Evolutionary conservation across 2,113 vertebrate genomes (phyloP).

Genomic region (Arvicanthis niloticus): DNA sequence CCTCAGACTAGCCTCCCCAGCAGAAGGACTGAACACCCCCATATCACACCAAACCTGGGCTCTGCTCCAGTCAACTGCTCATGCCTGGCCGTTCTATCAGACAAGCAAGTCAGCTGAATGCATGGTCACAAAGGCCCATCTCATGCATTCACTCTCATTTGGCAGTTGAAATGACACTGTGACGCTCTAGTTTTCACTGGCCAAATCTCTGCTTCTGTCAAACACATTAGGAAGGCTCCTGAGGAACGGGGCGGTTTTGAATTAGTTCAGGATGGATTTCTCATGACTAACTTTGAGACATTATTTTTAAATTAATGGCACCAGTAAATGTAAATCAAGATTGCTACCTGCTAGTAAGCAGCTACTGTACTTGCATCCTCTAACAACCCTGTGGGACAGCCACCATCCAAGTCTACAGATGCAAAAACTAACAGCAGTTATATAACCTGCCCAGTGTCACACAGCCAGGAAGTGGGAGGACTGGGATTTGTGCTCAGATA

Average conservation of each 20-base stretch:
- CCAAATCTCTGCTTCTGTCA: slow-evolving; percentile 19
- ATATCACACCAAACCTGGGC: slow-evolving; percentile 36
- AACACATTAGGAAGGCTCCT: background rate
- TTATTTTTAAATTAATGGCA: slow-evolving; percentile 20
- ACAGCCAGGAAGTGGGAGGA: background rate
- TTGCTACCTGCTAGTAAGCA: background rate
- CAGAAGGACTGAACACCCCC: background rate
- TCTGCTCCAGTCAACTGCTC: slow-evolving; percentile 6
- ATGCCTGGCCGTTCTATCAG: slow-evolving; percentile 57
- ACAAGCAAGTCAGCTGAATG: slow-evolving; percentile 75
- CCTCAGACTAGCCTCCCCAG: background rate
- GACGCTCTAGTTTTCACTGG: slow-evolving; percentile 53
- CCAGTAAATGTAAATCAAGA: background rate
- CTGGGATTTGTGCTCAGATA: slow-evolving; percentile 34
- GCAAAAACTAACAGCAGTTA: background rate
- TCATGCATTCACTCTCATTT: slow-evolving; percentile 53
- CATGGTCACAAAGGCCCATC: slow-evolving; percentile 71
- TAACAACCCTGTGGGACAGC: background rate
- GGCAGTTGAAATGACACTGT: slow-evolving; percentile 68
- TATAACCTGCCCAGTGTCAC: background rate
- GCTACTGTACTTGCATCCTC: background rate
- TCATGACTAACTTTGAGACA: background rate
- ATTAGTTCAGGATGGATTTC: background rate
- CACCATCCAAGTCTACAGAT: background rate
- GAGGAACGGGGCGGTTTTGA: background rate